Conservation (phyloP, 2,888 invertebrate genomes). For the Brachycybe producta region DNA sequence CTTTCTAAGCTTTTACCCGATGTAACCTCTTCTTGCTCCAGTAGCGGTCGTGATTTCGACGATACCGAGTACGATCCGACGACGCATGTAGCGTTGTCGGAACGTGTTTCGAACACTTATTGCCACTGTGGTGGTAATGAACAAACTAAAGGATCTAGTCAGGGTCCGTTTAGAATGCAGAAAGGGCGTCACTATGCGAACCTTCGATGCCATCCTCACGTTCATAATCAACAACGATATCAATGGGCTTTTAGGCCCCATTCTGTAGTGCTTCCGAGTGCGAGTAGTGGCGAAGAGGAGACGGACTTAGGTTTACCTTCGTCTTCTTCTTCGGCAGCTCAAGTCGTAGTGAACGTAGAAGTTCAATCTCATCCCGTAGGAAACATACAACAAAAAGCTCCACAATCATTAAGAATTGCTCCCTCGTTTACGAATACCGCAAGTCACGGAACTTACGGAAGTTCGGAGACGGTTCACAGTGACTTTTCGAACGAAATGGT, state of each 20-base stretch:
- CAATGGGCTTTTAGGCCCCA: neutral
- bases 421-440: constrained; percentile 3
- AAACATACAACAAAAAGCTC: neutral
- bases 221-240: constrained; percentile 1
- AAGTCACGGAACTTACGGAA: constrained; percentile 7
- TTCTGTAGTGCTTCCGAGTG: neutral
- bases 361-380: neutral
- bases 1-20: too few relatives aligned
- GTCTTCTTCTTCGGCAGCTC: neutral
- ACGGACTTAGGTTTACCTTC: too few relatives aligned
- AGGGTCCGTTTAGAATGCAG: too few relatives aligned
- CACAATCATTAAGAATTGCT: neutral
- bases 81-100: too few relatives aligned
- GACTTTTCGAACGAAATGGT: neutral
- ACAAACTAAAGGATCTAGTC: too few relatives aligned
- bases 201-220: too few relatives aligned
- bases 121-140: too few relatives aligned
- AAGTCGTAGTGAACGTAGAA: neutral
- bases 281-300: constrained; percentile 12
- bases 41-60: too few relatives aligned
- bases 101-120: too few relatives aligned
- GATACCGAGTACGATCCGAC: too few relatives aligned
- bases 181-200: too few relatives aligned
- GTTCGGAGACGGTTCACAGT: constrained; percentile 6
- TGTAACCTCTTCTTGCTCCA: too few relatives aligned